Base-by-base conservation (phyloP, 2,797 vertebrate species). In the Hoplostethus mediterraneus region DNA sequence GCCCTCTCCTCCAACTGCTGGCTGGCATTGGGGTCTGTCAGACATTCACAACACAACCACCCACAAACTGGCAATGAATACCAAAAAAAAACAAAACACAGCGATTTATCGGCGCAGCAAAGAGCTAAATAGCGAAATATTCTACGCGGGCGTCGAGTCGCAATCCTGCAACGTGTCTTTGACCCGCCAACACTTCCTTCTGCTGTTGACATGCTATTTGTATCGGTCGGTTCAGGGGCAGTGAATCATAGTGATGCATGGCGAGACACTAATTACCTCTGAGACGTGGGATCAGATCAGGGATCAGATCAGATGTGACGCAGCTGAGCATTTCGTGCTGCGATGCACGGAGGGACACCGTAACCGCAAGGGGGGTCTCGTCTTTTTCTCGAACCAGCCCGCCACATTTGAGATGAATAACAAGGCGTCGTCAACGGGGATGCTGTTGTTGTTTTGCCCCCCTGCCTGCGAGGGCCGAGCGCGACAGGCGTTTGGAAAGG, bases 1-100 rank as follows among this genome's bases (percentile, higher is more conserved):
- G 95, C 80, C 25, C 94, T 95, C 79, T 97, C 97, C 87, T 98
- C 97, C 14, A 85, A 86, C 55, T 90, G 85, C 36, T 94, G 92
- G 55, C 88, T 94, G 79, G 76, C 67, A 81, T 84, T 91, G 73
- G 94, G 93, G 84, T 97, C 96, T 97, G 85, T 25, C 42, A 55
- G 28, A 69, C 21, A 48, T 6, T 3, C 0, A 0, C 14, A 38
- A 53, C 40, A 9, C 13, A 36, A 51, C 30, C 6, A 49, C 30
- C 52, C 6, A 4, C 33, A 62, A 3, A 6, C 25, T 17, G 42
- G 8, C 6, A 33, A 33, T 33, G 33, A 33, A 33, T 6, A 33
- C 33, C 33, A 33, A 33, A 33, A 6, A 33, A 5, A 6, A 4
- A n/a, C n/a, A n/a, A n/a, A n/a, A n/a, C n/a, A n/a, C n/a, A 33